Base-by-base conservation (phyloP, 1,140 invertebrate species). In the Ostrea denselamellosa region DNA sequence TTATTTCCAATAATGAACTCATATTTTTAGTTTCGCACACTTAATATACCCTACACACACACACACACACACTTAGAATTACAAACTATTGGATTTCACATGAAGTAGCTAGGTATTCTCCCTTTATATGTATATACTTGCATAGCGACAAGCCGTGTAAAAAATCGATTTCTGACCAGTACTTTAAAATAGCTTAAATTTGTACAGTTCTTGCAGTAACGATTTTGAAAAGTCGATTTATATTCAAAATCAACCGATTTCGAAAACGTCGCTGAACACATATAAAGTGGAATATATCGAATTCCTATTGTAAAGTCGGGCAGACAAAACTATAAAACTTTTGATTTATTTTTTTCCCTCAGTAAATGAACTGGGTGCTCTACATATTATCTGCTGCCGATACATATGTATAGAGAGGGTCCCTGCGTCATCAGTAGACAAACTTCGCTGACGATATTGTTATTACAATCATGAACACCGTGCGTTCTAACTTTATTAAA, bases 121-220 rank as follows among this genome's bases (percentile, higher is more conserved):
- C 68, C 68, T 77, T 77, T 77, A 77, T 12, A 44, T 44, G 34
- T 44, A 44, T 44, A 28, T 77, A 77, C 68, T 77, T 77, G 68
- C 68, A 77, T 77, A 77, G 68, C 25, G 8, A 77, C 8, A 34
- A 22, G 25, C 68, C 10, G 68, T 10, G 2, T 28, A 34, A 34
- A 77, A 12, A 77, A 9, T 62, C 56, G 19, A 19, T 62, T 62
- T 62, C 14, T 62, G 25, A 77, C 25, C 28, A 77, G 14, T 28
- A 44, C 34, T 44, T 5, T 44, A 44, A 44, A 44, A 44, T 44
- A 5, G 34, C 5, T 2, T 44, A 1, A 44, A 44, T 44, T 44
- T 44, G 34, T 44, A 44, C 34, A 44, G 5, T 44, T 44, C 34
- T 44, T 44, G 34, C 65, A 22, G 25, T 9, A 68, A 25, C 19